phyloP scores from a whole-genome alignment of 2,113 vertebrate species.

The Cyanocitta stelleri region DNA sequence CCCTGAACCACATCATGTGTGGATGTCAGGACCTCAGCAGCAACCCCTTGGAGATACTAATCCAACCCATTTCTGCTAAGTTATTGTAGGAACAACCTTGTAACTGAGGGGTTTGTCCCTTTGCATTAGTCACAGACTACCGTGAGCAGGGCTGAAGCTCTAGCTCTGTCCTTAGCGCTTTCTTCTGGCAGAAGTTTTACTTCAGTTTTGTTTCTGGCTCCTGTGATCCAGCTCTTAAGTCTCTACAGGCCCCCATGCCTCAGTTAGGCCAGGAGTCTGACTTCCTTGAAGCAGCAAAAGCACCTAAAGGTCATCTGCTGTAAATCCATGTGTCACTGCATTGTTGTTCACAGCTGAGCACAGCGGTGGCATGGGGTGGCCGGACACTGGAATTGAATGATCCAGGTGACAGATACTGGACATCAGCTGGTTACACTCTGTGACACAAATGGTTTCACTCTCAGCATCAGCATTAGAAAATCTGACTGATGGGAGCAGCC shows the following conservation, averaged over 20 bases:
- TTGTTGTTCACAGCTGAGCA: background rate
- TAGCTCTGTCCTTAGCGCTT: background rate
- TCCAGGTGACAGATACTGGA: background rate
- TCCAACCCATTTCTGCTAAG: background rate
- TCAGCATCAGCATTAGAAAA: background rate
- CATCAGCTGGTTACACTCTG: background rate
- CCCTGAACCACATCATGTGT: rapidly evolving
- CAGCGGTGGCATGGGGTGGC: background rate
- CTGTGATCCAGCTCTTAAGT: background rate
- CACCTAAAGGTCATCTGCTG: background rate
- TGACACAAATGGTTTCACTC: background rate
- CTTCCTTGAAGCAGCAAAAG: background rate
- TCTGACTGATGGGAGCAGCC: background rate
- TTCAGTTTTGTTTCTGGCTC: background rate
- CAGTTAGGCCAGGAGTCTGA: background rate
- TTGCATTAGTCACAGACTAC: background rate
- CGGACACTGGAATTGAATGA: rapidly evolving
- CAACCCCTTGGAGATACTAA: background rate
- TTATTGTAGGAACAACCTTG: background rate
- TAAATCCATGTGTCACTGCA: rapidly evolving
- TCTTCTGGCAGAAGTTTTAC: background rate
- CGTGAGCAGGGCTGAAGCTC: background rate
- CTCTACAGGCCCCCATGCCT: background rate
- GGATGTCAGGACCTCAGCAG: background rate
- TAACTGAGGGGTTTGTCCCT: background rate